Percentiles rank a stretch among this genome's conserved stretches.
These are phyloP conservation scores for Timema podura DNA, from an alignment of 2,888 invertebrate genomes.

Conservation along the genomic window DNA sequence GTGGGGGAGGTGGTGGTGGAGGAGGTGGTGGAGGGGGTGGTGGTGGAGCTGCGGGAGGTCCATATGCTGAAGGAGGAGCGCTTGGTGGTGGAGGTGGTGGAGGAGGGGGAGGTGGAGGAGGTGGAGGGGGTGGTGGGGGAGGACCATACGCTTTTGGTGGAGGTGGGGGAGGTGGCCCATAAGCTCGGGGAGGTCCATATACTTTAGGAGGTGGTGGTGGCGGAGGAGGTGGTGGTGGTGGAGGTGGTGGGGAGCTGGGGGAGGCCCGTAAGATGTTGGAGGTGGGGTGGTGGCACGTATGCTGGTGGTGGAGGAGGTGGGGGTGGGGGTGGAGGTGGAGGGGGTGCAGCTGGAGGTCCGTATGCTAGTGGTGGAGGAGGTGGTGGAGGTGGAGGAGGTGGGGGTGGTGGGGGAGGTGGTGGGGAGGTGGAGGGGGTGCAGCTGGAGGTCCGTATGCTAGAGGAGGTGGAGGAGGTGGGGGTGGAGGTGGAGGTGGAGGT, in stretches of 20 bases:
- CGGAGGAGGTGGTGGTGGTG: not conserved
- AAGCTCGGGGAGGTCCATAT: not conserved
- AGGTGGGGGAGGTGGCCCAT: too few relatives aligned
- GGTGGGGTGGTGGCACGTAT: not conserved
- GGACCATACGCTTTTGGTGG: too few relatives aligned
- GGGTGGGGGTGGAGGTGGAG: not conserved
- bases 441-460: slow-evolving; percentile 1
- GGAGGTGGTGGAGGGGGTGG: too few relatives aligned
- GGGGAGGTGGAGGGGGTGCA: not conserved
- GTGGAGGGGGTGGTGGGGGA: too few relatives aligned
- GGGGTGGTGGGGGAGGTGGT: slow-evolving; percentile 14
- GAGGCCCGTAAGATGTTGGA: not conserved
- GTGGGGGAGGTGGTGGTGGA: too few relatives aligned
- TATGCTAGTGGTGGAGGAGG: not conserved
- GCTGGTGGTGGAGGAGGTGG: not conserved
- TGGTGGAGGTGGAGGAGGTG: not conserved
- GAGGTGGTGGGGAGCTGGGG: not conserved
- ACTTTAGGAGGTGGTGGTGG: not conserved
- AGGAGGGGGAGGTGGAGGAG: too few relatives aligned
- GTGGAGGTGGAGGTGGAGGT: slow-evolving; percentile 7
- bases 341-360: not conserved
- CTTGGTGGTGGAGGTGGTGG: too few relatives aligned
- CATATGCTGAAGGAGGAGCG: too few relatives aligned
- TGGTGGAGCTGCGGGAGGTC: too few relatives aligned
- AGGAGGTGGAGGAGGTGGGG: slow-evolving; percentile 6